These are phyloP conservation scores for Orchestes rusci DNA, from an alignment of 2,888 invertebrate genomes.

Conservation along the genomic window DNA sequence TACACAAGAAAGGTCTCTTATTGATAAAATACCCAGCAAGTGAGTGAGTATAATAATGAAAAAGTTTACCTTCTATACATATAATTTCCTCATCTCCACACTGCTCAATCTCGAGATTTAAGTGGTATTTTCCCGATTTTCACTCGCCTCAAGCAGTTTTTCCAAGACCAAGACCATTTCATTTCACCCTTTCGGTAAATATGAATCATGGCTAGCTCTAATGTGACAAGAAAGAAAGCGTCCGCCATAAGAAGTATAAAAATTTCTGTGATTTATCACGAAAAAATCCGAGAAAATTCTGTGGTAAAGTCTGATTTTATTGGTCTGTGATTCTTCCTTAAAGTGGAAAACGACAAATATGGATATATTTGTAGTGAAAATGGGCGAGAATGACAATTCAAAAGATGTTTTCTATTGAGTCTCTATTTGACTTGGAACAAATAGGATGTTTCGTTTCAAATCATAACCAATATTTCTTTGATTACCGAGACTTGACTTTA, in stretches of 20 bases:
- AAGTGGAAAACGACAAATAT: constrained; percentile 21
- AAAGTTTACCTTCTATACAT: no score
- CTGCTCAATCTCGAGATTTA: no score
- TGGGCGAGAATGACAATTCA: constrained; percentile 12
- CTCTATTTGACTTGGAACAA: constrained; percentile 2
- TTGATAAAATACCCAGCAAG: no score
- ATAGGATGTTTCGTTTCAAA: constrained; percentile 1
- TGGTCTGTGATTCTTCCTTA: constrained; percentile 25
- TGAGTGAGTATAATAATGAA: no score
- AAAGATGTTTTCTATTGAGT: constrained; percentile 19
- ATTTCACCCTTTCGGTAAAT: constrained; percentile 23
- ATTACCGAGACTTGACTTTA: no score
- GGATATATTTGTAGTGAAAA: constrained; percentile 21
- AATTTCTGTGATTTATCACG: constrained; percentile 25
- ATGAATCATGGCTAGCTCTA: constrained; percentile 23
- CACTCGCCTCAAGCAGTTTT: no score
- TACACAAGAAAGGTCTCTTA: no score
- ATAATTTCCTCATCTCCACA: no score
- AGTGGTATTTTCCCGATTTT: no score
- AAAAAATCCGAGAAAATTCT: constrained; percentile 21
- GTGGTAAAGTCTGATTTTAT: constrained; percentile 26
- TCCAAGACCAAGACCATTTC: no score
- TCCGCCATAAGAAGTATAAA: constrained; percentile 21
- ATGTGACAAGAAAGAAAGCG: constrained; percentile 25
- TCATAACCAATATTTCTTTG: no score